Base-by-base conservation (phyloP, 2,797 vertebrate genomes). In the Leucoraja ocellata region DNA sequence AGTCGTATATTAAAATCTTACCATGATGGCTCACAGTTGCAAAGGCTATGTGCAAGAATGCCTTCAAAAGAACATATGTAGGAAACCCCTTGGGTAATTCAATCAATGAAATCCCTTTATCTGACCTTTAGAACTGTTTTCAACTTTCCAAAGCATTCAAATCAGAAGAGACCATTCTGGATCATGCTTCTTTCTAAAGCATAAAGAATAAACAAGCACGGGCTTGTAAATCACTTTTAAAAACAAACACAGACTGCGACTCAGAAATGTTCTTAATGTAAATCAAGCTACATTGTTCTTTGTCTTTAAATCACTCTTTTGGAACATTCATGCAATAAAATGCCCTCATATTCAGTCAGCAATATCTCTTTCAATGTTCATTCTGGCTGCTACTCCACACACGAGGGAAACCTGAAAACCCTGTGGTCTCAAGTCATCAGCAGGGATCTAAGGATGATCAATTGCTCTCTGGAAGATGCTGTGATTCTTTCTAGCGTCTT, bases 381-480 rank as follows among this genome's bases (percentile, higher is more conserved):
- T 88, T 65, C 32, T 36, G n/a, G 84, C 63, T 36, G 65, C 84
- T 65, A 65, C 84, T 88, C 61, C 84, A 6, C n/a, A 32, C 84
- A 65, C 36, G 61, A 88, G 84, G 61, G 84, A 88, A 68, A 86
- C 61, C 58, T 63, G 61, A 88, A 65, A 36, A 65, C 84, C 61
- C 61, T 32, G n/a, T 28, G 16, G 61, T 36, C 84, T 86, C 83
- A 32, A 88, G n/a, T 88, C 32, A 18, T 88, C 84, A 88, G n/a
- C 61, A 68, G 84, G 84, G 61, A 88, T 65, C 63, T 68, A 54
- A 65, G 84, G 36, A 61, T 84, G 54, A 84, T 84, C 81, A 84
- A 84, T 84, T 73, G 68, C 36, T 18, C 32, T 18, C 13, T 68
- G 16, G n/a, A 88, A 88, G 84, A 88, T 68, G 61, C 63, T 63